phyloP scores from a whole-genome alignment of 2,113 vertebrate species.

The Cryptomyrus ogoouensis region DNA sequence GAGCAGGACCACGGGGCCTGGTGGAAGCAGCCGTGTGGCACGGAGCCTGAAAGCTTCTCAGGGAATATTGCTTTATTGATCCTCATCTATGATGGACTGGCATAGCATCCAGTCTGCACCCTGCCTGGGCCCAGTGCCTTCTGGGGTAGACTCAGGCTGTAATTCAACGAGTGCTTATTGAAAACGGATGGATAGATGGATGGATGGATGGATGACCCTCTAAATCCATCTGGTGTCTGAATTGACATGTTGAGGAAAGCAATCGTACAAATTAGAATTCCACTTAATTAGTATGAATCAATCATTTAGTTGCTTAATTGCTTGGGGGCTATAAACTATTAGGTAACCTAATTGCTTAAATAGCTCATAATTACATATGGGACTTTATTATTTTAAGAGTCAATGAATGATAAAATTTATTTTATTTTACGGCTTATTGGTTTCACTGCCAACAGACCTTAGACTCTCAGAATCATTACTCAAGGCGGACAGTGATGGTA shows the following conservation, averaged over 20 bases:
- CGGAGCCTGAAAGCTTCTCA: not conserved
- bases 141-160: not conserved
- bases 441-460: not conserved
- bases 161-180: not conserved
- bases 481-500: not conserved
- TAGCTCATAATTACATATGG: slow-evolving; percentile 7
- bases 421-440: not conserved
- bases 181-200: not conserved
- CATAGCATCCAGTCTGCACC: not conserved
- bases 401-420: not conserved
- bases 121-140: not conserved
- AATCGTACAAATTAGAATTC: not conserved
- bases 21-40: not conserved
- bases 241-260: not conserved
- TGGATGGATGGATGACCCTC: not conserved
- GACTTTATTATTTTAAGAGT: slow-evolving; percentile 11
- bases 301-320: slow-evolving; percentile 10
- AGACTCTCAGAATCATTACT: not conserved
- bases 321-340: not conserved
- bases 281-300: slow-evolving; percentile 4
- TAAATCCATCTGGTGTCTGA: not conserved
- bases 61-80: slow-evolving; percentile 16
- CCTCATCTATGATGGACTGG: slow-evolving; percentile 5
- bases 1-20: not conserved
- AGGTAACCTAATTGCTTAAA: slow-evolving; percentile 5